These are phyloP conservation scores for Leptinotarsa rubiginosa DNA, from an alignment of 2,888 invertebrate species.

Conservation along the genomic window DNA sequence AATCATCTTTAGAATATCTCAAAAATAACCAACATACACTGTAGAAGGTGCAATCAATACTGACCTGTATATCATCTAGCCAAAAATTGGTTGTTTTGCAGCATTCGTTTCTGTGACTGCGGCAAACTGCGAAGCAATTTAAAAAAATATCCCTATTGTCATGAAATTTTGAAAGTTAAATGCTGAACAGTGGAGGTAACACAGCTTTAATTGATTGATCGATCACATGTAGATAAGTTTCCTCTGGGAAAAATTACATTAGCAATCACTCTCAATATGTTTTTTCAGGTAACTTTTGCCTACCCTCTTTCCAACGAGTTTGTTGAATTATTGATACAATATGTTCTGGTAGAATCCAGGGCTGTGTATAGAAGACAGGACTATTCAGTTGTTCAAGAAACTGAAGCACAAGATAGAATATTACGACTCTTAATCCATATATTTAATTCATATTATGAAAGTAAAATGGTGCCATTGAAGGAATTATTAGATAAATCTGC, in stretches of 20 bases:
- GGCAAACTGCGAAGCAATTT: constrained; percentile 15
- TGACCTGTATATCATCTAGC: background rate
- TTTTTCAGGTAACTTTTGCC: constrained; percentile 45
- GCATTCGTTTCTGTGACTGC: constrained; percentile 2
- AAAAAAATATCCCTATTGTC: background rate
- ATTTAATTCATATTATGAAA: constrained; percentile 41
- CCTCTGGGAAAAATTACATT: background rate
- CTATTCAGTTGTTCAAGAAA: constrained; percentile 35
- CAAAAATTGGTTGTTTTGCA: constrained; percentile 14
- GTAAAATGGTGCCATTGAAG: constrained; percentile 35
- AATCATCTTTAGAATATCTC: background rate
- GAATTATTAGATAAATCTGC: constrained; percentile 38
- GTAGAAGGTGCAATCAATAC: constrained; percentile 11
- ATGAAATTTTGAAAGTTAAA: constrained; percentile 14
- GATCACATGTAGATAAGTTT: constrained; percentile 16
- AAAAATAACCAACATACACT: constrained; percentile 6
- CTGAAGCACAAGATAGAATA: constrained; percentile 37
- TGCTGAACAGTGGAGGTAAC: constrained; percentile 13
- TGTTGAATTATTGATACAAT: constrained; percentile 50
- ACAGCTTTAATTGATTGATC: constrained; percentile 2
- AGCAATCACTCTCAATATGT: constrained; percentile 6
- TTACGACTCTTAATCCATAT: constrained; percentile 43
- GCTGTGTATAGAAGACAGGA: constrained; percentile 46
- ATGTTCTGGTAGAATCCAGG: constrained; percentile 55
- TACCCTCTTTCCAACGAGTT: constrained; percentile 50